Evolutionary conservation across 2,113 vertebrate species (phyloP), one percentile per base, ranked within the genome.

Genomic region (Corvus moneduloides): DNA sequence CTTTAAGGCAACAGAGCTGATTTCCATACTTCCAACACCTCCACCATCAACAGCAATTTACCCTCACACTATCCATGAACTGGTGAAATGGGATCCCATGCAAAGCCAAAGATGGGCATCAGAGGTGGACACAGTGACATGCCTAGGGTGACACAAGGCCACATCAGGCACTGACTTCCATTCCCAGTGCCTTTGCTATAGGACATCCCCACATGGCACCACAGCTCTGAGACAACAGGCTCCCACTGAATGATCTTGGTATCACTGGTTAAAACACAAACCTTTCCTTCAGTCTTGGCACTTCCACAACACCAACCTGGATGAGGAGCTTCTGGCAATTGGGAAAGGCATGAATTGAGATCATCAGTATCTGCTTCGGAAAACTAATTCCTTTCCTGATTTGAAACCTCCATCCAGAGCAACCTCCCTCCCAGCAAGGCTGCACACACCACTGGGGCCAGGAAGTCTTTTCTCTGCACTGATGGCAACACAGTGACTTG

Each of bases 51-150:
- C 43, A 87, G 35, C 2, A 0, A 66, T 30, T 73, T 26, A 51
- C 7, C 37, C 52, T 67, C 55, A 37, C 3, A 0, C 5, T 26
- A 22, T 2, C 4, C 1, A 3, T 7, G 56, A 89, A 19, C 37
- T 30, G 41, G 33, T 20, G 48, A 64, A 87, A 71, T 1, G 15
- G 2, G 56, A 91, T 58, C 49, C 71, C 44, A 51, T 4, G 12
- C 26, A 46, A 84, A 89, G 41, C 16, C 43, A 30, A 62, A 66
- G 72, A 83, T 11, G 16, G 9, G 39, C 22, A 56, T 16, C 56
- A 51, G 33, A 74, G 12, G 20, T 27, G 23, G 44, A 66, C n/a
- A 24, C 0, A 48, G 75, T 12, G 54, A 64, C 3, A 1, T 9
- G 26, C 12, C 48, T 21, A 6, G n/a, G 23, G 43, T 49, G 12